Conservation (phyloP, 2,797 vertebrate genomes). For the Enteromius paludinosus region DNA sequence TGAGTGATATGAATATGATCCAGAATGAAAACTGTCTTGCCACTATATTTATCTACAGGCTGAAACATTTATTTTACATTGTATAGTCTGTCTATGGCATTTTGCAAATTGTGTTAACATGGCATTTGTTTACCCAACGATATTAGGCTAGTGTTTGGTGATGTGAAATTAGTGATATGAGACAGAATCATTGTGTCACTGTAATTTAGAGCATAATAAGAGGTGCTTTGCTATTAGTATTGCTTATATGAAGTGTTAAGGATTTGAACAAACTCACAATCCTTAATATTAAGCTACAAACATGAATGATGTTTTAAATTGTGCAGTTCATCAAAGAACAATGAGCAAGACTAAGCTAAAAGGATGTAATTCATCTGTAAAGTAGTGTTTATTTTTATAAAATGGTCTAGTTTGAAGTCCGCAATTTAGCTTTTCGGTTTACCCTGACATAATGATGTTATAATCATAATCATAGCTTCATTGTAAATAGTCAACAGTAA, state of each 20-base stretch:
- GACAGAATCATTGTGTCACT: neutral
- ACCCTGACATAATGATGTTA: neutral
- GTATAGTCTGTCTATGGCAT: neutral
- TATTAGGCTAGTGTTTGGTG: neutral
- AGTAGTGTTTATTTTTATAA: neutral
- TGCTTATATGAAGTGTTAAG: neutral
- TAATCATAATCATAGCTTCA: neutral
- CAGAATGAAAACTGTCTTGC: slow-evolving; percentile 19
- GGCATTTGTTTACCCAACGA: neutral
- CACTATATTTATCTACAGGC: slow-evolving; percentile 9
- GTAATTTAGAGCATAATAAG: slow-evolving; percentile 7
- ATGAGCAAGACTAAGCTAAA: neutral
- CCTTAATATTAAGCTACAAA: neutral
- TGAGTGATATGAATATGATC: slow-evolving; percentile 32
- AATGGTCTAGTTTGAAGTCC: neutral
- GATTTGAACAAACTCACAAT: neutral
- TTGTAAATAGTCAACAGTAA: neutral
- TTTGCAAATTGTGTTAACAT: neutral
- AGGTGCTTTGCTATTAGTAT: neutral
- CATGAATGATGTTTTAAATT: neutral
- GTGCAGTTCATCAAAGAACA: neutral
- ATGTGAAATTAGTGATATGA: neutral
- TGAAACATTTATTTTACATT: slow-evolving; percentile 6
- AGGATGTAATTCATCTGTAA: neutral
- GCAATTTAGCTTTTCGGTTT: neutral